A percentile compares a stretch with the other conserved stretches of the same genome.
Conservation (phyloP, 1,140 invertebrate species). For the Conus ventricosus region DNA sequence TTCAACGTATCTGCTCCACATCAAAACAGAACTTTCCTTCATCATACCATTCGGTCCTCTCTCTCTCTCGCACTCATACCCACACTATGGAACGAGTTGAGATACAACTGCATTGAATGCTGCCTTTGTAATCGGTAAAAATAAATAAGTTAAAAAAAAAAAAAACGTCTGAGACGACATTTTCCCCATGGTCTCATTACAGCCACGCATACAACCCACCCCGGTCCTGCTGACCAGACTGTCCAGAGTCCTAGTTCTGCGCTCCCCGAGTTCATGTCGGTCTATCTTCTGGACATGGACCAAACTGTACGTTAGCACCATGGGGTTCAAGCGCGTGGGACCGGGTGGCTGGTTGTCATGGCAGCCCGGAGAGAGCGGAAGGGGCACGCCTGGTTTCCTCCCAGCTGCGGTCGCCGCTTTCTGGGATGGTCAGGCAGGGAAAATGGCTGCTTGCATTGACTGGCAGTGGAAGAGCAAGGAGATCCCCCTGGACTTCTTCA, state of each 20-base stretch:
- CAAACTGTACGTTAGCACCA: background rate
- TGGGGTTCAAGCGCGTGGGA: background rate
- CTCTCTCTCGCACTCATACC: background rate
- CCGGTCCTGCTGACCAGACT: background rate
- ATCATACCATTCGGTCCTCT: background rate
- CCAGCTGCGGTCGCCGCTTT: background rate
- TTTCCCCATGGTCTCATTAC: background rate
- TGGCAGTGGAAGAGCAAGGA: slow-evolving; percentile 51
- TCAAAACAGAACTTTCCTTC: background rate
- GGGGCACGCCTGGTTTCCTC: background rate
- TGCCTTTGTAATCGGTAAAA: slow-evolving; percentile 5
- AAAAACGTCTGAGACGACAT: background rate
- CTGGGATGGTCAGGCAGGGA: background rate
- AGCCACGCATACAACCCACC: background rate
- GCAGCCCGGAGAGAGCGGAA: slow-evolving; percentile 5
- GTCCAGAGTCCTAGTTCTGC: background rate
- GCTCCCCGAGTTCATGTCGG: background rate
- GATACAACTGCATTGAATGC: slow-evolving; percentile 49
- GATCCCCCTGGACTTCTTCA: slow-evolving; percentile 21
- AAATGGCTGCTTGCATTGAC: slow-evolving; percentile 45
- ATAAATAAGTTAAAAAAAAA: slow-evolving; percentile 5
- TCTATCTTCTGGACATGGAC: background rate
- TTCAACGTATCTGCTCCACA: too few relatives aligned
- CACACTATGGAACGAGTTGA: slow-evolving; percentile 19
- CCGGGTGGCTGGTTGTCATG: background rate